These are phyloP conservation scores for Rhopalosiphum padi DNA, from an alignment of 1,140 invertebrate genomes.

Conservation along the genomic window DNA sequence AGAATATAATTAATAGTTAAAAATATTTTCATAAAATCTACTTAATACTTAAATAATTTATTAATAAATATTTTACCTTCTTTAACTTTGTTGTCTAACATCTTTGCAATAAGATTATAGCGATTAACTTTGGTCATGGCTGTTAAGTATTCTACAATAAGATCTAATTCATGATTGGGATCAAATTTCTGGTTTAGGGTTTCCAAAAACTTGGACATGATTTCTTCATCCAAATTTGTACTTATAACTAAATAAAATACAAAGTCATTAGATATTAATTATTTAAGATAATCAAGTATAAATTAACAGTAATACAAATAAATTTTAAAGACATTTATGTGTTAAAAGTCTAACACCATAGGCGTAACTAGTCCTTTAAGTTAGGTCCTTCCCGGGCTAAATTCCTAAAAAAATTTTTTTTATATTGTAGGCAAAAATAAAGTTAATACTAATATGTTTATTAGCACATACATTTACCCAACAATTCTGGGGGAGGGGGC, in stretches of 20 bases:
- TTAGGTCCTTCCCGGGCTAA: no score
- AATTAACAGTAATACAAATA: not conserved
- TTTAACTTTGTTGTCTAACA: conserved; percentile 55
- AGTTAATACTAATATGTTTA: no score
- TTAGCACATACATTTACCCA: no score
- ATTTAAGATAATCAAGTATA: not conserved
- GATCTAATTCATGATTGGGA: conserved; percentile 49
- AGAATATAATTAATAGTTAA: not conserved
- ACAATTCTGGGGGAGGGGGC: no score
- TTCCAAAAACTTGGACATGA: conserved; percentile 49
- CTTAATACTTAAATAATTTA: not conserved
- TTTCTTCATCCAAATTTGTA: conserved; percentile 53
- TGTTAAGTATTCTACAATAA: conserved; percentile 50
- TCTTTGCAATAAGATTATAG: conserved; percentile 44
- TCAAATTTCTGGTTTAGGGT: conserved; percentile 42
- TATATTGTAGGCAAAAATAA: no score
- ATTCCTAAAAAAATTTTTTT: no score
- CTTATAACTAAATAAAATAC: conserved; percentile 44
- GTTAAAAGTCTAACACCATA: no score
- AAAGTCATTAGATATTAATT: not conserved
- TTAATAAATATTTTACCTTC: conserved; percentile 31
- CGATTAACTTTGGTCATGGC: conserved; percentile 51
- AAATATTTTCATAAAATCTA: not conserved
- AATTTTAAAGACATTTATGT: no score
- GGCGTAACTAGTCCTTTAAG: no score